Evolutionary conservation across 1,140 invertebrate genomes (phyloP).

Genomic region (Polyergus mexicanus): DNA sequence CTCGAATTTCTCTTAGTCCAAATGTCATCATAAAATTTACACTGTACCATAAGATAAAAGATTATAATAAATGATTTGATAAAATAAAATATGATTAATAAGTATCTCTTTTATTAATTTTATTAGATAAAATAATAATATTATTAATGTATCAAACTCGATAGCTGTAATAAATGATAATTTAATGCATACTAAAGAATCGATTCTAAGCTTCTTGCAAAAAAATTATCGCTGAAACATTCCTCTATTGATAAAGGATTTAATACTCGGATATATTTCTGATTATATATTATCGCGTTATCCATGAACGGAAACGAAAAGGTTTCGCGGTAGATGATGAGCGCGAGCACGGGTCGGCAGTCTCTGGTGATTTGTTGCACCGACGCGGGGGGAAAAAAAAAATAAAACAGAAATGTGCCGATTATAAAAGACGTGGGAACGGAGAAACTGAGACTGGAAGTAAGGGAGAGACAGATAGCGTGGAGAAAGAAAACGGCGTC

Average conservation of each 20-base stretch:
- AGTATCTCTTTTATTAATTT: too few species aligned
- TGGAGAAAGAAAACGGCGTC: conserved; percentile 18
- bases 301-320: conserved; percentile 22
- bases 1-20: too few species aligned
- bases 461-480: conserved; percentile 1
- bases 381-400: not conserved
- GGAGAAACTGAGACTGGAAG: not conserved
- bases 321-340: conserved; percentile 40
- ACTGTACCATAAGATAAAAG: not conserved
- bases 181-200: not conserved
- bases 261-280: conserved; percentile 4
- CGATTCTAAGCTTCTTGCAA: not conserved
- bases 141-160: not conserved
- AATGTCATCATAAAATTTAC: not conserved
- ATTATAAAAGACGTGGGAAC: not conserved
- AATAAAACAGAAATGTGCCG: not conserved
- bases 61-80: not conserved
- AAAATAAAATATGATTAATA: not conserved
- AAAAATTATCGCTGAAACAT: not conserved
- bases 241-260: not conserved
- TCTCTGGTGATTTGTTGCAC: conserved; percentile 14
- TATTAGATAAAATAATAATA: not conserved
- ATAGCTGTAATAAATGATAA: not conserved
- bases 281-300: not conserved
- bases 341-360: conserved; percentile 34